Evolutionary conservation across 2,797 vertebrate species (phyloP), one percentile per base, ranked within the genome.

Genomic region (Coendou prehensilis): DNA sequence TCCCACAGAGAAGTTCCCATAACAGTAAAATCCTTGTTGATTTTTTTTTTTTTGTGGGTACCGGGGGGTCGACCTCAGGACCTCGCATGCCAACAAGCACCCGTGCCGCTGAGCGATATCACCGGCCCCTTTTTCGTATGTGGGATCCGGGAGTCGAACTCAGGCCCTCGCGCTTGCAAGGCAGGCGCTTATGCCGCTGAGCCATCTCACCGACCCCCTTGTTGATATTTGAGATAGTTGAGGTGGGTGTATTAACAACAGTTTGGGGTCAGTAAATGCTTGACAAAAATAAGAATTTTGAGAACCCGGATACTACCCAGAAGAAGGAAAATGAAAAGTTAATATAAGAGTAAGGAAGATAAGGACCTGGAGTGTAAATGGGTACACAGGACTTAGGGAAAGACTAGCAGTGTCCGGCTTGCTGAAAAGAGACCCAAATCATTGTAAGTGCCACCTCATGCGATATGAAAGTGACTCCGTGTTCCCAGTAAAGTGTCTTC

Each of bases 391-490:
- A 47, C 15, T n/a, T n/a, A 41, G 30, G 13, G 13, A 90, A 50
- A 61, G 33, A 45, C 18, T 10, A 17, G 23, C 28, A 47, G 2
- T 23, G 37, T 41, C 54, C 33, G 8, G 22, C 10, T 26, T 57
- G 47, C 15, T 67, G n/a, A 20, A 71, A 82, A 45, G 37, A 73
- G 37, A 28, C 6, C 5, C 13, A 26, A 0, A 33, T 28, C 28
- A 8, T 0, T 6, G 3, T 17, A 64, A 37, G 18, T 47, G n/a
- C 26, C 30, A 7, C 0, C 26, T 73, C 79, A 4, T 2, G 15
- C 37, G 33, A 11, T 3, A 5, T 4, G 17, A 5, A 50, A 14
- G 10, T 30, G 9, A 52, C 0, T 15, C 47, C 18, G 50, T 59
- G 9, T 37, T 18, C 47, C 26, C 47, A 61, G 61, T 1, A 47